A percentile compares a stretch with the other conserved stretches of the same genome.
These are phyloP conservation scores for Chauna torquata DNA, from an alignment of 2,113 vertebrate genomes.

Conservation along the genomic window DNA sequence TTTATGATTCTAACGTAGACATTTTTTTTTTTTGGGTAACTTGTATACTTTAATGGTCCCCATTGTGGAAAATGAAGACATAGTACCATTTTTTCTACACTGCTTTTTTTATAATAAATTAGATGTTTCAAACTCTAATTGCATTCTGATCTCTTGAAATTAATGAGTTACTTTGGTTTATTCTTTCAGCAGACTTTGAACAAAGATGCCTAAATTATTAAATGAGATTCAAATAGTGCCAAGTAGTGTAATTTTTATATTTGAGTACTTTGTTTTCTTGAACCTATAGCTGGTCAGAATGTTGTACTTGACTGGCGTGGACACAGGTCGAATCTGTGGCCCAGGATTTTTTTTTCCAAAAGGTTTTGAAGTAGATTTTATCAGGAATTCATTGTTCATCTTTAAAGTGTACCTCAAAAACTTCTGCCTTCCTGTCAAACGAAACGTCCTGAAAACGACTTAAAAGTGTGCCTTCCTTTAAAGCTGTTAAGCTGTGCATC, in stretches of 20 bases:
- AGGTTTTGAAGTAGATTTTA: not conserved
- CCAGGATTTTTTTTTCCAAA: not conserved
- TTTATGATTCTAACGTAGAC: not conserved
- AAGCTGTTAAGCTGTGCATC: not conserved
- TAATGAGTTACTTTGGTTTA: not conserved
- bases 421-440: not conserved
- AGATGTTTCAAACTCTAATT: not conserved
- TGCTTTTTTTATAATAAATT: not conserved
- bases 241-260: not conserved
- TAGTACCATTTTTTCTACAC: not conserved
- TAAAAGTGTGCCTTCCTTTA: not conserved
- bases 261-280: not conserved
- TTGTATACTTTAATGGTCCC: not conserved
- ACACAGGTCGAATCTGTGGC: not conserved
- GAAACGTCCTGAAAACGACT: not conserved
- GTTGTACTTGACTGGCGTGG: accelerated
- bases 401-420: not conserved
- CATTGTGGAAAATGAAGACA: not conserved
- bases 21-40: not conserved
- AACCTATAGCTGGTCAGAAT: not conserved
- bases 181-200: not conserved
- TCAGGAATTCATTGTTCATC: not conserved
- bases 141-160: not conserved
- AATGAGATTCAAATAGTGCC: not conserved
- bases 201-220: not conserved